Base-by-base conservation (phyloP, 2,797 vertebrate species). In the Passerculus sandwichensis region DNA sequence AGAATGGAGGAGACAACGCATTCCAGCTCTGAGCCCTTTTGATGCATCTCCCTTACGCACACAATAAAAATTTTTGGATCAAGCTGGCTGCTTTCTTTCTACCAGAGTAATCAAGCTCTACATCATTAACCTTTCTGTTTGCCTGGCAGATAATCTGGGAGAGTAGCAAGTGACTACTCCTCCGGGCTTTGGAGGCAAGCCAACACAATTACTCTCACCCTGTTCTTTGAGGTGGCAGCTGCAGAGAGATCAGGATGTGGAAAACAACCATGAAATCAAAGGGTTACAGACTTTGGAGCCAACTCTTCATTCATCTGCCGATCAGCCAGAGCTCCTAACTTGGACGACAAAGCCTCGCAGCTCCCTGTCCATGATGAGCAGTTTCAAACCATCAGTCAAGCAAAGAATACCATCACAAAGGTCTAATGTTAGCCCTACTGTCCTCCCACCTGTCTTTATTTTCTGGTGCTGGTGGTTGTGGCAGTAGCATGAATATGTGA, bases 61-160 rank as follows among this genome's bases (percentile, higher is more conserved):
- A 79, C 73, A 94, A 76, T 90, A 76, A 82, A 83, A 92, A 80
- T 80, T 95, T 92, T 93, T 91, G 54, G 78, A 95, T 96, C 64
- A 82, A 92, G 83, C 59, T 81, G 78, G 69, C 69, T 93, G 64
- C 77, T 94, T 97, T 91, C 73, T 97, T 96, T 93, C 92, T 94
- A 96, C 77, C 26, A 79, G 87, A 96, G 86, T 93, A 96, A 96
- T 96, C 91, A 97, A 92, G 51, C 79, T 91, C 54, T 91, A 92
- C 83, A 95, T 94, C 80, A 69, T 97, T 97, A 96, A 96, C 87
- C 90, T 97, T 96, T 97, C 95, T 90, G 80, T 93, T 96, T 94
- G 77, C 74, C 45, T 91, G 89, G 92, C 85, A 88, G 91, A 96
- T 93, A 80, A 94, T 94, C 61, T 95, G 70, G 89, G 71, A 88